phyloP scores from a whole-genome alignment of 2,113 vertebrate genomes.

The Megalops atlanticus region DNA sequence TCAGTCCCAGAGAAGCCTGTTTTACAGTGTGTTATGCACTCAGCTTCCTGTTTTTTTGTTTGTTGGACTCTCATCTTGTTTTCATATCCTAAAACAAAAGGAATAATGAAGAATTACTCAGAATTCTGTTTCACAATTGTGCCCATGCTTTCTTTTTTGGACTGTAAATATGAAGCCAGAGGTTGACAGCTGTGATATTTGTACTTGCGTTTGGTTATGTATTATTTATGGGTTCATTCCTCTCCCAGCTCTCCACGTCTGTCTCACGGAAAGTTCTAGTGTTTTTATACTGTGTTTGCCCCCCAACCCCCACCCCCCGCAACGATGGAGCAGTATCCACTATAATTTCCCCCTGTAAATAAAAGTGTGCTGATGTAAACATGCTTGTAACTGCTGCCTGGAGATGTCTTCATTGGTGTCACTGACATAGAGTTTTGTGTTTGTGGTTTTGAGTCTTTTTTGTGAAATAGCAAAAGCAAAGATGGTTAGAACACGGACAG shows the following conservation, averaged over 20 bases:
- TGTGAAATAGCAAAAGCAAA: neutral
- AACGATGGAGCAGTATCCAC: conserved; percentile 17
- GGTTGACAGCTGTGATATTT: conserved; percentile 10
- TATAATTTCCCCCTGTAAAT: conserved; percentile 37
- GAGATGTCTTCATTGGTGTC: conserved; percentile 3
- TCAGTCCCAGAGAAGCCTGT: neutral
- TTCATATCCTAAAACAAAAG: neutral
- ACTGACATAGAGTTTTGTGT: neutral
- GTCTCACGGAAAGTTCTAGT: conserved; percentile 16
- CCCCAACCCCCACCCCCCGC: conserved; percentile 9
- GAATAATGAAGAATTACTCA: neutral
- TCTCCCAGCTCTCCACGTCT: neutral
- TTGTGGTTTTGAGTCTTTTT: neutral
- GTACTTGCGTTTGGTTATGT: conserved; percentile 2
- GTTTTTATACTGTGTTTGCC: conserved; percentile 29
- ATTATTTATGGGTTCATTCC: conserved; percentile 7
- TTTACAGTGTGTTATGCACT: too few species aligned
- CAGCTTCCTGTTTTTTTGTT: neutral
- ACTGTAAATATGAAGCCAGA: conserved; percentile 6
- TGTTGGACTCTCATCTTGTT: neutral
- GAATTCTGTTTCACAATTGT: neutral
- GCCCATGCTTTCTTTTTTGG: neutral
- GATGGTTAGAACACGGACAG: too few species aligned
- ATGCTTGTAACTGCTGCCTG: conserved; percentile 29
- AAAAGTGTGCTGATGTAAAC: conserved; percentile 39